Evolutionary conservation across 2,113 vertebrate genomes (phyloP).

Genomic region (Axis porcinus): DNA sequence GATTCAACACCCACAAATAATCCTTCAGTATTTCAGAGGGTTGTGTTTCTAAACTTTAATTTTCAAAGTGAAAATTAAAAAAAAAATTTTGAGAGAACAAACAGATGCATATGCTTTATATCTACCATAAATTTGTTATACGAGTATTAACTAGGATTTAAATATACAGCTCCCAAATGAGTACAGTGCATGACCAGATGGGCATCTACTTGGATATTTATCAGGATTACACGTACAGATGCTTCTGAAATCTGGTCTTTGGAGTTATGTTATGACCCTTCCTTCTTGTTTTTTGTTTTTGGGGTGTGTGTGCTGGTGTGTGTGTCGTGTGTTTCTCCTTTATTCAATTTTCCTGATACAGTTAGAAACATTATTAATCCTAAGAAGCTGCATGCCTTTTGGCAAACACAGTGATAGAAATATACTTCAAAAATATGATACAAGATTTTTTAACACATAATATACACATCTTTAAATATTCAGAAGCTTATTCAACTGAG

Average conservation of each 20-base stretch:
- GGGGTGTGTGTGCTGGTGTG: background rate
- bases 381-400: background rate
- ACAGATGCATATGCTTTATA: background rate
- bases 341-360: background rate
- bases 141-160: background rate
- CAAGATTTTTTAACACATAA: background rate
- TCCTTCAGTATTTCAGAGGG: background rate
- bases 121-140: background rate
- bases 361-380: background rate
- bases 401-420: background rate
- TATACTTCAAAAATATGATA: background rate
- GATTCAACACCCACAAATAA: background rate
- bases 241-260: constrained; percentile 32
- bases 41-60: background rate
- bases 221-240: constrained; percentile 18
- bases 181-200: background rate
- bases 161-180: background rate
- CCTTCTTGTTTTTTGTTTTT: background rate
- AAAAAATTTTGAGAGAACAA: constrained; percentile 12
- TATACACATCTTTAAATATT: background rate
- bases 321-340: background rate
- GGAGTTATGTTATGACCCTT: background rate
- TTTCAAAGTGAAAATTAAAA: background rate
- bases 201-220: background rate
- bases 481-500: background rate